A percentile compares a stretch with the other conserved stretches of the same genome.
Conservation (phyloP, 2,797 vertebrate species). For the Dallia pectoralis region DNA sequence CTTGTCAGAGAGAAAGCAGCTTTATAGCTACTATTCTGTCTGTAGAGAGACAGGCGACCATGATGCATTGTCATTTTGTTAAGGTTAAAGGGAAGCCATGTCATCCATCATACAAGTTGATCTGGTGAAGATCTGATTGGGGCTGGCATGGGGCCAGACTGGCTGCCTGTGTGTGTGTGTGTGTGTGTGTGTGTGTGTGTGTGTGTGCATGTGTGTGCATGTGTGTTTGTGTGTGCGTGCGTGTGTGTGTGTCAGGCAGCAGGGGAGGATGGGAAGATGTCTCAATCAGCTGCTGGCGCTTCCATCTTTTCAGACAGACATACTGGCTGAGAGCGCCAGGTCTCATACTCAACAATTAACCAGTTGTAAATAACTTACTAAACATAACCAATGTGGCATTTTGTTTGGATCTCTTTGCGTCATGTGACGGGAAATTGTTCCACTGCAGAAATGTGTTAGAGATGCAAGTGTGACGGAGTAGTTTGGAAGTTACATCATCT, state of each 20-base stretch:
- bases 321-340: background rate
- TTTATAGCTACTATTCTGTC: background rate
- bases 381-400: too few relatives aligned
- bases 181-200: background rate
- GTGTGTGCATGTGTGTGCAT: conserved; percentile 3
- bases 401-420: too few relatives aligned
- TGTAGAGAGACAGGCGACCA: conserved; percentile 23
- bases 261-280: background rate
- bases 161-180: conserved; percentile 41
- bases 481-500: too few relatives aligned
- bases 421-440: too few relatives aligned
- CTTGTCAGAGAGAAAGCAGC: conserved; percentile 16
- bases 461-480: too few relatives aligned
- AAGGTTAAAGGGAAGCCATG: conserved; percentile 55
- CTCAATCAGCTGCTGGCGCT: too few relatives aligned
- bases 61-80: conserved; percentile 51
- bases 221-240: conserved; percentile 10
- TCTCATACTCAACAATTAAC: too few relatives aligned
- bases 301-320: background rate
- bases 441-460: too few relatives aligned
- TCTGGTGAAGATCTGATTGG: conserved; percentile 43
- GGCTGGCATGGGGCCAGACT: conserved; percentile 55
- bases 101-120: conserved; percentile 47
- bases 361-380: too few relatives aligned
- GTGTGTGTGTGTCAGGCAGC: background rate